These are phyloP conservation scores for Rhodophaea formosa DNA, from an alignment of 2,888 invertebrate species.

Conservation along the genomic window DNA sequence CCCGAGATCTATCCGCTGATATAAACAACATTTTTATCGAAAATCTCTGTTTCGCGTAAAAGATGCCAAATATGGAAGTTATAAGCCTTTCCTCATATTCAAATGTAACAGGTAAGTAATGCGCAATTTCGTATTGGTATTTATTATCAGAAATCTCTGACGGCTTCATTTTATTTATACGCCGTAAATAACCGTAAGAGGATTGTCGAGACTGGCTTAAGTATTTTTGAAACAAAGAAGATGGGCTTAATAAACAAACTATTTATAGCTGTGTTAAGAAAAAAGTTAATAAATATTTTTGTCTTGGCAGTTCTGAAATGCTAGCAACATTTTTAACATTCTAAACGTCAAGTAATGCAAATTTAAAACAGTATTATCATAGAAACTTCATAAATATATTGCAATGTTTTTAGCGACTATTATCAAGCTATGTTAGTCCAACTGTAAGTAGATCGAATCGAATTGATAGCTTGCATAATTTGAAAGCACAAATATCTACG, in stretches of 20 bases:
- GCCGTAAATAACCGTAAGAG: slow-evolving; percentile 1
- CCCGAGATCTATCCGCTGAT: slow-evolving; percentile 47
- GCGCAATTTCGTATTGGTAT: slow-evolving; percentile 3
- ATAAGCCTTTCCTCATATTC: slow-evolving; percentile 7
- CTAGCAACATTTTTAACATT: neutral
- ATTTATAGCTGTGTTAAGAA: neutral
- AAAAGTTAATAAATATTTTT: neutral
- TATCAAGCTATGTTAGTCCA: neutral
- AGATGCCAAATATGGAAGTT: slow-evolving; percentile 9
- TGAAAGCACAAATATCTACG: neutral
- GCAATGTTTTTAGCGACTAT: neutral
- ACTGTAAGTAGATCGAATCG: neutral
- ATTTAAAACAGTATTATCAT: neutral
- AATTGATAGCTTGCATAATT: neutral
- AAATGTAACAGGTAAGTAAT: slow-evolving; percentile 1
- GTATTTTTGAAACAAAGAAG: neutral
- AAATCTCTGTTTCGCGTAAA: neutral
- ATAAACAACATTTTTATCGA: slow-evolving; percentile 20
- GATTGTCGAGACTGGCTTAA: neutral
- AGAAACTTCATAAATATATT: neutral
- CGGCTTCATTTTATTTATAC: slow-evolving; percentile 14
- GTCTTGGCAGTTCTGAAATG: neutral
- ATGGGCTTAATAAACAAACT: neutral
- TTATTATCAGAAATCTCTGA: neutral
- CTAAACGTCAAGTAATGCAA: neutral